phyloP scores from a whole-genome alignment of 2,888 invertebrate species.

The Cistogaster globosa region DNA sequence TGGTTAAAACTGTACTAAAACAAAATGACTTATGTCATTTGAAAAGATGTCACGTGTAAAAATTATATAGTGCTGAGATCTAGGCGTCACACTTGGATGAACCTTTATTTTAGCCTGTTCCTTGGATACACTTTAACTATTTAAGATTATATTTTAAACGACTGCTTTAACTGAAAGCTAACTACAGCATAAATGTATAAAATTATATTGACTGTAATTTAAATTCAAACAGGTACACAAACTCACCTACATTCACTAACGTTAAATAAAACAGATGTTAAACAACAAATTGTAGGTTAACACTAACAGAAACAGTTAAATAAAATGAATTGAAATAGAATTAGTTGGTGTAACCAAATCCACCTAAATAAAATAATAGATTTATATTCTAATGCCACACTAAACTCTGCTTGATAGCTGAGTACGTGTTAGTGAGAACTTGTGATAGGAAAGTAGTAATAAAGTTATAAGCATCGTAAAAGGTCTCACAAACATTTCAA shows the following conservation, averaged over 20 bases:
- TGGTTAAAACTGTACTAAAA: too few species aligned
- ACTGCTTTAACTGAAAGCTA: conserved; percentile 12
- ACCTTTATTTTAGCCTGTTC: too few species aligned
- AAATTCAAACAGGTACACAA: conserved; percentile 3
- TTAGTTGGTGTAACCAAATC: conserved; percentile 57
- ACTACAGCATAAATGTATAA: not conserved
- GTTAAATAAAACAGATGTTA: conserved; percentile 41
- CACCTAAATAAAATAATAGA: conserved; percentile 53
- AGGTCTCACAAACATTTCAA: not conserved
- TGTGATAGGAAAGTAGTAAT: conserved; percentile 4
- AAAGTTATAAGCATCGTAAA: conserved; percentile 38
- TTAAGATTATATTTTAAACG: conserved; percentile 28
- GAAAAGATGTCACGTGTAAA: too few species aligned
- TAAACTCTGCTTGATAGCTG: not conserved
- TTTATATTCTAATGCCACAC: not conserved
- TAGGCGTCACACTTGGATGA: too few species aligned
- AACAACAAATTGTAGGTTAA: conserved; percentile 52
- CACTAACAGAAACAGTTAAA: conserved; percentile 35
- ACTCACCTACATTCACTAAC: not conserved
- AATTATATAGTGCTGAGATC: too few species aligned
- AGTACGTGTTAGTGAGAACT: not conserved
- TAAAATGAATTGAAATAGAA: conserved; percentile 34
- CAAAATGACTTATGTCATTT: too few species aligned
- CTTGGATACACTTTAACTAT: not conserved
- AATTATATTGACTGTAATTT: not conserved